Conservation (phyloP, 2,113 vertebrate genomes). For the Chionomys nivalis region DNA sequence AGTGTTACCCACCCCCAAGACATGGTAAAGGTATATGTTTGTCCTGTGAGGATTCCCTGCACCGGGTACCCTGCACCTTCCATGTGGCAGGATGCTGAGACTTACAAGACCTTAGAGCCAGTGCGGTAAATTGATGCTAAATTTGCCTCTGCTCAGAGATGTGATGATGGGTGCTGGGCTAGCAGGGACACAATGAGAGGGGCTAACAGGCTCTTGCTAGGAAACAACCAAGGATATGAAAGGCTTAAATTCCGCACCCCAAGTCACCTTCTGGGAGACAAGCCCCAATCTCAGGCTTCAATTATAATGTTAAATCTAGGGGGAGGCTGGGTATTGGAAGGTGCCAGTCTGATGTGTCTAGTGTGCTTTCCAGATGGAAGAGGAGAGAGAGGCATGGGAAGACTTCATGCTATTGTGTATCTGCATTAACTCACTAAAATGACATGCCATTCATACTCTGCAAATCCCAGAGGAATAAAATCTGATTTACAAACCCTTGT, state of each 20-base stretch:
- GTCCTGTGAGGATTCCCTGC: not conserved
- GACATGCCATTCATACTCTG: constrained; percentile 70
- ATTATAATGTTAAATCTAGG: constrained; percentile 69
- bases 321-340: constrained; percentile 67
- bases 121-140: not conserved
- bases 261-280: not conserved
- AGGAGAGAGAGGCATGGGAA: constrained; percentile 53
- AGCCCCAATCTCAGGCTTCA: constrained; percentile 57
- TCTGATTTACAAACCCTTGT: constrained; percentile 83
- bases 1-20: not conserved
- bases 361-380: constrained; percentile 71
- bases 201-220: not conserved
- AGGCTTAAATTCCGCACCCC: not conserved
- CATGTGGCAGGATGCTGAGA: accelerated
- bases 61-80: not conserved
- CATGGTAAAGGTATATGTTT: not conserved
- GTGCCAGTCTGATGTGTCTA: constrained; percentile 67
- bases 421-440: constrained; percentile 77
- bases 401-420: constrained; percentile 67
- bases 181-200: not conserved
- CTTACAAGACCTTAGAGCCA: accelerated
- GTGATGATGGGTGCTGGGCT: not conserved
- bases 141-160: not conserved
- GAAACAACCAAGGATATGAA: not conserved
- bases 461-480: constrained; percentile 78